Evolutionary conservation across 1,140 invertebrate species (phyloP), one percentile per base, ranked within the genome.

Genomic region (Oedothorax gibbosus): DNA sequence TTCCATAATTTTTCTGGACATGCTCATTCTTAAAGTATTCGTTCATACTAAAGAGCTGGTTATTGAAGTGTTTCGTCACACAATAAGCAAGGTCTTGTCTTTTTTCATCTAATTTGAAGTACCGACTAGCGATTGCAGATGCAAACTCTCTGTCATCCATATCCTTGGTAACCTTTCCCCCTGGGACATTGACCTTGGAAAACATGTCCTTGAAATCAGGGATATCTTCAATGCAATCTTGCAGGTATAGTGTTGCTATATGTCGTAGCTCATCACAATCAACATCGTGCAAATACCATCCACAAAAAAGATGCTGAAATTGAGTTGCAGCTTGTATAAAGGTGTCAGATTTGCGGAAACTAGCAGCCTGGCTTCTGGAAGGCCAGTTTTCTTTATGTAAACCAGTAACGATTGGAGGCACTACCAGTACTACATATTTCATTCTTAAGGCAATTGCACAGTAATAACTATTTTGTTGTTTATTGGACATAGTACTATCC

Each of bases 221-320:
- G 56, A 75, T 21, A 18, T 49, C 49, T 49, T 75, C 81, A 15
- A 83, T 53, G 35, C 69, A 75, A 56, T 83, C 81, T 53, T 75
- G 57, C 0, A 75, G 49, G 57, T 83, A 83, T 8, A 83, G 50
- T 9, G n/a, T 60, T 12, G 35, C 69, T 18, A 56, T 35, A 66
- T 65, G 49, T 9, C 81, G 60, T 12, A 83, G 49, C 11, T 66
- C 20, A 71, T 50, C 50, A 10, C 69, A 75, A 18, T 83, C 81
- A 14, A 56, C 9, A 12, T 83, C 81, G 66, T 83, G 81, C 0
- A 83, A 15, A 75, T 71, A 83, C 81, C 81, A 83, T 9, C 21
- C 81, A 75, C 71, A 83, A 75, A 83, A 83, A 5, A 75, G 49
- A 57, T 83, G 81, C 15, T 83, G n/a, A 68, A 83, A 75, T 18